phyloP scores from a whole-genome alignment of 1,140 invertebrate genomes.

The Colletes gigas region DNA sequence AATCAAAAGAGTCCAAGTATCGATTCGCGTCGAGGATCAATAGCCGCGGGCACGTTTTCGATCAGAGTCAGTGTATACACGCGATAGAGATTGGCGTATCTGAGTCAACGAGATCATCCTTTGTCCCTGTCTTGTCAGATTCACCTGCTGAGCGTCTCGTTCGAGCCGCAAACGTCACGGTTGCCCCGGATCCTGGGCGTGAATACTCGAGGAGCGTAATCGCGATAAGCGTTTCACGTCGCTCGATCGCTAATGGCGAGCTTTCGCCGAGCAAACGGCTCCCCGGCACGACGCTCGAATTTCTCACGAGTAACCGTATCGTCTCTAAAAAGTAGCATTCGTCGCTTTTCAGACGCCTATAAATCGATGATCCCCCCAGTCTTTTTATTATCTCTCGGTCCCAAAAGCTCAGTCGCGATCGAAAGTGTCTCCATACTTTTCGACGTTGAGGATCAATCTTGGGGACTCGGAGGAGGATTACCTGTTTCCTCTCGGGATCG shows the following conservation, averaged over 20 bases:
- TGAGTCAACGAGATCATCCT: neutral
- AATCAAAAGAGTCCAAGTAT: neutral
- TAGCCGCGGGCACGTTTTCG: neutral
- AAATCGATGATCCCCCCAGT: too few species aligned
- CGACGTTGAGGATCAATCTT: too few species aligned
- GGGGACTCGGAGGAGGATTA: too few species aligned
- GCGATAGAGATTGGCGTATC: neutral
- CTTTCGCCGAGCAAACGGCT: neutral
- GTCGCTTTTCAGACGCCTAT: too few species aligned
- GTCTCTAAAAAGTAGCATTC: too few species aligned
- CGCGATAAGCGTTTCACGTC: neutral
- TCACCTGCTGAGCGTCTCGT: neutral
- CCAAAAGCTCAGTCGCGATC: too few species aligned
- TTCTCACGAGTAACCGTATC: neutral
- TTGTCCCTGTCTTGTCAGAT: constrained; percentile 14
- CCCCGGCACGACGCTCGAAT: neutral
- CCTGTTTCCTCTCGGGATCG: too few species aligned
- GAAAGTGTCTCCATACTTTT: too few species aligned
- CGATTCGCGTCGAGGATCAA: neutral
- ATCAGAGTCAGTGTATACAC: neutral
- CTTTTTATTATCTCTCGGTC: too few species aligned
- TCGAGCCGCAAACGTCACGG: neutral
- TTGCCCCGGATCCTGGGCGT: neutral
- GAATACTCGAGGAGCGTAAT: neutral
- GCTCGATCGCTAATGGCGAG: neutral